Conservation (phyloP, 30 jellyfish, hydroid and myxozoan species). For the Aurelia sp. region DNA sequence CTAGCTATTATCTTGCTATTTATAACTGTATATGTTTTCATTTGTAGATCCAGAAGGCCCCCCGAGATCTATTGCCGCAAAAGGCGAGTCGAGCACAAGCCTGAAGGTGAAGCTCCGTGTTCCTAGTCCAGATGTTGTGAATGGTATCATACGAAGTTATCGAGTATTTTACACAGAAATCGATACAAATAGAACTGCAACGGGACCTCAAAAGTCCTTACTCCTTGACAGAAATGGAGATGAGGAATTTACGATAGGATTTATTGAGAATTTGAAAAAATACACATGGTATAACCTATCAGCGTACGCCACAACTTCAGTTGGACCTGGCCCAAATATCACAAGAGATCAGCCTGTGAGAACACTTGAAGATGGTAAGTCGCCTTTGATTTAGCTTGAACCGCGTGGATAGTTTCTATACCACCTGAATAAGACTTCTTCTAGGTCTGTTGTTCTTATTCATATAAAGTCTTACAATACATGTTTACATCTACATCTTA, state of each 20-base stretch:
- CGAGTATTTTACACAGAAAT: conserved; percentile 10
- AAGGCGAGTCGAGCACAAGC: conserved; percentile 51
- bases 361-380: conserved; percentile 70
- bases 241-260: not conserved
- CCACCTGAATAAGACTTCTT: no score
- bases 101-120: not conserved
- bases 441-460: no score
- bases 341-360: not conserved
- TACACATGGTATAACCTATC: conserved; percentile 25
- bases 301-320: conserved; percentile 41
- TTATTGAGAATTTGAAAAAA: conserved; percentile 16
- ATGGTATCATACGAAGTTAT: conserved; percentile 62
- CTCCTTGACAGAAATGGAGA: not conserved
- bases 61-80: conserved; percentile 16
- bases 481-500: no score
- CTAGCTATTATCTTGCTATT: no score
- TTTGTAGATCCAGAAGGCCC: conserved; percentile 66
- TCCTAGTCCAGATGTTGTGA: conserved; percentile 53
- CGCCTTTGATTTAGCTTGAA: not conserved
- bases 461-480: no score
- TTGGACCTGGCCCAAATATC: conserved; percentile 56
- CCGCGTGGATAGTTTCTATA: not conserved
- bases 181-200: not conserved
- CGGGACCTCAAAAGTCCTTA: not conserved
- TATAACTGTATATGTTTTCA: not conserved